Evolutionary conservation across 2,888 invertebrate genomes (phyloP).

Genomic region (Conomelus anceps): DNA sequence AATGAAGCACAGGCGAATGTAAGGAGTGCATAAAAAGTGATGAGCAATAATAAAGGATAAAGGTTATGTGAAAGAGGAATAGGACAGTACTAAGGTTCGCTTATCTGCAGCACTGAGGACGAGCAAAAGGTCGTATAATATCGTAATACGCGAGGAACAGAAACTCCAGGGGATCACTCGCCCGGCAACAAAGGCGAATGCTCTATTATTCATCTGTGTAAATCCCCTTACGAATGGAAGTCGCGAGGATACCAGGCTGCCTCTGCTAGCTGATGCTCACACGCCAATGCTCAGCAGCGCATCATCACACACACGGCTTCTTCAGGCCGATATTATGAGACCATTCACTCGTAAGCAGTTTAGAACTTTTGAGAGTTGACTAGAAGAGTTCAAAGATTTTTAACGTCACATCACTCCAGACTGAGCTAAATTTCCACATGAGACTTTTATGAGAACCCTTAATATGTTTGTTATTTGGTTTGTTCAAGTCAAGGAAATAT

Average conservation of each 20-base stretch:
- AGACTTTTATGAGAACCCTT: not conserved
- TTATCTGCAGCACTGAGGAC: not conserved
- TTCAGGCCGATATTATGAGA: not conserved
- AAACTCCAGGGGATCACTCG: not conserved
- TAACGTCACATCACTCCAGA: not conserved
- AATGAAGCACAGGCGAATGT: not conserved
- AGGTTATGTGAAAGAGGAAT: not conserved
- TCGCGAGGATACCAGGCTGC: not conserved
- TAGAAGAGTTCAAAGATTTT: not conserved
- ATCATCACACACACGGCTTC: not conserved
- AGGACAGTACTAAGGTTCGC: not conserved
- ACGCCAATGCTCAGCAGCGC: too few relatives aligned
- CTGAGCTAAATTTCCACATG: not conserved
- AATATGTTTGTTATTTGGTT: not conserved
- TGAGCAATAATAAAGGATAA: not conserved
- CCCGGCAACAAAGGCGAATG: not conserved
- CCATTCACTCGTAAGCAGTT: not conserved
- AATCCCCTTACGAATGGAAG: not conserved
- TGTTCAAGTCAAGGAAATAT: not conserved
- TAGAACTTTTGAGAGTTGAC: not conserved
- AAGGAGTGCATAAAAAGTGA: not conserved
- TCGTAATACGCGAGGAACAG: not conserved
- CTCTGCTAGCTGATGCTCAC: too few relatives aligned
- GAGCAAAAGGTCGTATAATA: not conserved
- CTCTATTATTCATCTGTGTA: not conserved